Evolutionary conservation across 2,797 vertebrate species (phyloP).

Genomic region (Catostomus latipinnis): DNA sequence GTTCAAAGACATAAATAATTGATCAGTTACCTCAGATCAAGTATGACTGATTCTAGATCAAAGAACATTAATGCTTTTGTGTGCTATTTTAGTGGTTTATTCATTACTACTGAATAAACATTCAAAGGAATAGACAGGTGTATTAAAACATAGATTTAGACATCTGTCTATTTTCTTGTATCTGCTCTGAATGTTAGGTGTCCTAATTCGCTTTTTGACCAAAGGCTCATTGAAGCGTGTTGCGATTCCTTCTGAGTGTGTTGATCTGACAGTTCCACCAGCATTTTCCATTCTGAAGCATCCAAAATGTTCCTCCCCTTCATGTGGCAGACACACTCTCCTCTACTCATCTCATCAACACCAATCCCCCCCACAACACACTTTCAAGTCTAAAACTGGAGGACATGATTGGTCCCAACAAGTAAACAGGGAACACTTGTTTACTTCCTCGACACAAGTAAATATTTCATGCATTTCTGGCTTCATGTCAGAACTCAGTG

Average conservation of each 20-base stretch:
- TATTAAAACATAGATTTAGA: background rate
- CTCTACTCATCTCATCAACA: slow-evolving; percentile 25
- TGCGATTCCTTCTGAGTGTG: slow-evolving; percentile 15
- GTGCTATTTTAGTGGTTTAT: background rate
- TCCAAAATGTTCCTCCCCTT: slow-evolving; percentile 39
- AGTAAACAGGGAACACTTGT: slow-evolving; percentile 70
- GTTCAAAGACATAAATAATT: background rate
- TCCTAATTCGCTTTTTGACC: slow-evolving; percentile 44
- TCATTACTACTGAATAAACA: slow-evolving; percentile 18
- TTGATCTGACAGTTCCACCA: slow-evolving; percentile 42
- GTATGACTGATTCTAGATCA: background rate
- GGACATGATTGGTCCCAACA: slow-evolving; percentile 74
- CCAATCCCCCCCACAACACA: background rate
- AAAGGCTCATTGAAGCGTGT: slow-evolving; percentile 34
- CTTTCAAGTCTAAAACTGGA: slow-evolving; percentile 58
- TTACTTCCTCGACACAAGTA: slow-evolving; percentile 72
- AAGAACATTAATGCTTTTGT: background rate
- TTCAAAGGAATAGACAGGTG: background rate
- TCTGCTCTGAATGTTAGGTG: slow-evolving; percentile 18
- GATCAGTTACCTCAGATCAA: background rate
- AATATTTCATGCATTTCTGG: slow-evolving; percentile 74
- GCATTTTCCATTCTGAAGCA: slow-evolving; percentile 31
- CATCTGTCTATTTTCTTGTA: slow-evolving; percentile 33
- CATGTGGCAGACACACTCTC: slow-evolving; percentile 41
- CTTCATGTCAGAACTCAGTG: slow-evolving; percentile 66